These are phyloP conservation scores for Brachyistius frenatus DNA, from an alignment of 2,113 vertebrate genomes.

Conservation along the genomic window DNA sequence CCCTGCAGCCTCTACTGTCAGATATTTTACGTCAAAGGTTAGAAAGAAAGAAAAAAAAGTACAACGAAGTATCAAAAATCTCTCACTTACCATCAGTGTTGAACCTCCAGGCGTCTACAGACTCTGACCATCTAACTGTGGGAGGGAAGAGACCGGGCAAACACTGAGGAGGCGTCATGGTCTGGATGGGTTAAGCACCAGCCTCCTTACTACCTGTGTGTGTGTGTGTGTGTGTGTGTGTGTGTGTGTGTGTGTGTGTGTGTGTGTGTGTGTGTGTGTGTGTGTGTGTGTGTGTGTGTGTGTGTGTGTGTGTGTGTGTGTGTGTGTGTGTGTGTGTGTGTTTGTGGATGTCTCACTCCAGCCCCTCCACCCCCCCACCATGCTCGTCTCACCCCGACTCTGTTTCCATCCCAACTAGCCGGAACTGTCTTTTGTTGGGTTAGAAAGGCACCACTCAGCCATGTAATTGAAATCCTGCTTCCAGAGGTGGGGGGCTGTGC, in stretches of 20 bases:
- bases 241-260: conserved; percentile 54
- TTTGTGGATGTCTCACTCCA: conserved; percentile 39
- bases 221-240: conserved; percentile 48
- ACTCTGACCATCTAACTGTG: conserved; percentile 15
- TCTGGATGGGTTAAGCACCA: conserved; percentile 19
- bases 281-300: conserved; percentile 32
- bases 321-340: conserved; percentile 55
- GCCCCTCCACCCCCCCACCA: not conserved
- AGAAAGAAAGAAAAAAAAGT: conserved; percentile 18
- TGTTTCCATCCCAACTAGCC: conserved; percentile 84
- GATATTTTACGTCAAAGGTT: not conserved
- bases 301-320: conserved; percentile 49
- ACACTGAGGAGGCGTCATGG: not conserved
- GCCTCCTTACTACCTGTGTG: conserved; percentile 23
- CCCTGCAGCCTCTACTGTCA: not conserved
- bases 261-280: conserved; percentile 44
- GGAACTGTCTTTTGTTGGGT: conserved; percentile 83
- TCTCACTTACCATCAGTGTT: conserved; percentile 63
- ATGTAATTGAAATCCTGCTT: conserved; percentile 84
- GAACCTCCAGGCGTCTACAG: conserved; percentile 6
- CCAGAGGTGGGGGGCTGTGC: conserved; percentile 50
- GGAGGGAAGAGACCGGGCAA: conserved; percentile 2
- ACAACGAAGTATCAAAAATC: not conserved
- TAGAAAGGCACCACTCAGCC: conserved; percentile 81
- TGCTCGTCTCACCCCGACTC: conserved; percentile 30